Evolutionary conservation across 2,888 invertebrate species (phyloP).

Genomic region (Cinara cedri): DNA sequence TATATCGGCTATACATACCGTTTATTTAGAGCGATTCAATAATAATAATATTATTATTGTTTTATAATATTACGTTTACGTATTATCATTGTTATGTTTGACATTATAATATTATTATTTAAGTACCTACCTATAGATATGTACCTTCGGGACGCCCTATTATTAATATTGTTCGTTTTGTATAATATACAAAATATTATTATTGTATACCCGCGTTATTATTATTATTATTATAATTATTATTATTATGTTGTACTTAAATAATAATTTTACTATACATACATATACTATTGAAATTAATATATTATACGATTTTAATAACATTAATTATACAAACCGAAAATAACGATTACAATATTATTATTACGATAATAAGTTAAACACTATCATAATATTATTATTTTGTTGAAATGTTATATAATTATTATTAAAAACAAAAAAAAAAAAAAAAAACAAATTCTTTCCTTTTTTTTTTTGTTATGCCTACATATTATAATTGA

Average conservation of each 20-base stretch:
- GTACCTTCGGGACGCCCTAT: not conserved
- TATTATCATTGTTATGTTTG: slow-evolving; percentile 19
- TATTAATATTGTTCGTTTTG: slow-evolving; percentile 6
- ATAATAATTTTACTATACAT: not conserved
- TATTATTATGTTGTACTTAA: slow-evolving; percentile 31
- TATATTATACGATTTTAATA: slow-evolving; percentile 11
- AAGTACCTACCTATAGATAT: not conserved
- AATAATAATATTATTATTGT: not conserved
- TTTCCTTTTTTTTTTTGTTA: not conserved
- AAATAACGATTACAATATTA: slow-evolving; percentile 11
- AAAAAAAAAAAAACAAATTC: slow-evolving; percentile 30
- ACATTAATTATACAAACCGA: not conserved
- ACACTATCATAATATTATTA: slow-evolving; percentile 15
- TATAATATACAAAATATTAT: not conserved
- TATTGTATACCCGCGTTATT: slow-evolving; percentile 17
- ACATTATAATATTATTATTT: slow-evolving; percentile 17
- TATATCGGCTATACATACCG: no score
- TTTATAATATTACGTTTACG: slow-evolving; percentile 21
- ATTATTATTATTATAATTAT: slow-evolving; percentile 34
- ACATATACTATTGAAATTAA: slow-evolving; percentile 38
- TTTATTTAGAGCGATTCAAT: no score
- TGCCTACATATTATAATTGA: not conserved
- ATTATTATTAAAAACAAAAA: slow-evolving; percentile 4
- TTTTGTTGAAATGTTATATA: slow-evolving; percentile 40
- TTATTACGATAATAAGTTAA: not conserved